Conservation (phyloP, 2,888 invertebrate genomes). For the Caenorhabditis becei region DNA sequence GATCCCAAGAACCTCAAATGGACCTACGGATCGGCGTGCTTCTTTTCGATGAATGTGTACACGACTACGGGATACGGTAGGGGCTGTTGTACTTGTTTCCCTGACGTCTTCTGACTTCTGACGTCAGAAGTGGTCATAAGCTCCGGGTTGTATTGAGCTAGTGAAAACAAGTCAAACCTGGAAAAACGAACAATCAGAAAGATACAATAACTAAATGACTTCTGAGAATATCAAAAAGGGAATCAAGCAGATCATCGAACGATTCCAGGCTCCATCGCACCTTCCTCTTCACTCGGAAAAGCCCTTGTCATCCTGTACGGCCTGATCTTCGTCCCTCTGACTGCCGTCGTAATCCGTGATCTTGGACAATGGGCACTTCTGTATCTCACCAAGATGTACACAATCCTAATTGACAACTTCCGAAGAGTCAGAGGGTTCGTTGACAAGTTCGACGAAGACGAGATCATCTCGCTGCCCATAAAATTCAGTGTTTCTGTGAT, state of each 20-base stretch:
- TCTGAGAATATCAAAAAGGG: neutral
- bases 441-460: constrained; percentile 66
- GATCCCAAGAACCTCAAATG: constrained; percentile 65
- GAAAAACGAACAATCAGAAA: too few species aligned
- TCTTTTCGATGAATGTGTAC: constrained; percentile 72
- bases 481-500: constrained; percentile 62
- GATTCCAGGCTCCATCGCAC: constrained; percentile 67
- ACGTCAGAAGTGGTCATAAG: neutral
- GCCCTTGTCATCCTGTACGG: constrained; percentile 66
- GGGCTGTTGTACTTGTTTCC: too few species aligned
- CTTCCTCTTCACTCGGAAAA: constrained; percentile 64
- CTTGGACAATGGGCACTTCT: constrained; percentile 71
- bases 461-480: constrained; percentile 67
- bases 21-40: constrained; percentile 68
- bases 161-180: neutral
- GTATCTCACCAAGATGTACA: constrained; percentile 70
- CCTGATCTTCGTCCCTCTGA: constrained; percentile 67
- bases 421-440: constrained; percentile 60
- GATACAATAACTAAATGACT: neutral
- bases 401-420: constrained; percentile 57
- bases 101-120: constrained; percentile 3
- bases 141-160: neutral
- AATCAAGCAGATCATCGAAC: too few species aligned
- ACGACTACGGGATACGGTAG: constrained; percentile 73
- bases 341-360: constrained; percentile 71